Percentiles rank a stretch among this genome's conserved stretches.
Conservation (phyloP, 2,797 vertebrate species). For the Percopsis omiscomaycus region DNA sequence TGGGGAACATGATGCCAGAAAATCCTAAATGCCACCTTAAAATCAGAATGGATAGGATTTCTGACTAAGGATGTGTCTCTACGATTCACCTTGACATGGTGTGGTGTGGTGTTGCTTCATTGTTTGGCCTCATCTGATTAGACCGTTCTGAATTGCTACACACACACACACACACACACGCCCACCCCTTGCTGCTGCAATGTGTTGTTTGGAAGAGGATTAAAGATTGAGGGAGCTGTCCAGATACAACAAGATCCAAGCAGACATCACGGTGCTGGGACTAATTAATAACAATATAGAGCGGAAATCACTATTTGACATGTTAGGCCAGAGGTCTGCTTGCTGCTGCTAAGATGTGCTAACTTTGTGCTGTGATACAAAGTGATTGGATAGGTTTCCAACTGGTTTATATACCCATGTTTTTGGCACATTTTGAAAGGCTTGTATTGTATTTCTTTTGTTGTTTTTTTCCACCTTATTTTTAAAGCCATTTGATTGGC, state of each 20-base stretch:
- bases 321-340: conserved; percentile 18
- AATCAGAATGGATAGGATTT: too few relatives aligned
- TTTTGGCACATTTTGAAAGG: conserved; percentile 22
- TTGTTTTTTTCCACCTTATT: conserved; percentile 9
- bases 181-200: conserved; percentile 12
- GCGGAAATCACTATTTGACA: conserved; percentile 26
- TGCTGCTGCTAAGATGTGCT: conserved; percentile 7
- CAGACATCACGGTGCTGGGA: conserved; percentile 8
- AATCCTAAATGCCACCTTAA: too few relatives aligned
- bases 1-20: too few relatives aligned
- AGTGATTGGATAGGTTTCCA: conserved; percentile 38
- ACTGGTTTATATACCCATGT: conserved; percentile 32
- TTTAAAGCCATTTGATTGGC: conserved; percentile 36
- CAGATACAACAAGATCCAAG: conserved; percentile 35
- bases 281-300: conserved; percentile 44
- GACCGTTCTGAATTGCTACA: too few relatives aligned
- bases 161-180: too few relatives aligned
- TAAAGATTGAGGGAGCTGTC: conserved; percentile 10
- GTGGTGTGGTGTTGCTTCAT: too few relatives aligned
- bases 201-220: conserved; percentile 19
- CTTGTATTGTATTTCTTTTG: conserved; percentile 19
- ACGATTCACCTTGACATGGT: too few relatives aligned
- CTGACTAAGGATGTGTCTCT: too few relatives aligned
- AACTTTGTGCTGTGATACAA: conserved; percentile 25
- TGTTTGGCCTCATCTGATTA: too few relatives aligned